Conservation (phyloP, 2,888 invertebrate species). For the Leuctra nigra region DNA sequence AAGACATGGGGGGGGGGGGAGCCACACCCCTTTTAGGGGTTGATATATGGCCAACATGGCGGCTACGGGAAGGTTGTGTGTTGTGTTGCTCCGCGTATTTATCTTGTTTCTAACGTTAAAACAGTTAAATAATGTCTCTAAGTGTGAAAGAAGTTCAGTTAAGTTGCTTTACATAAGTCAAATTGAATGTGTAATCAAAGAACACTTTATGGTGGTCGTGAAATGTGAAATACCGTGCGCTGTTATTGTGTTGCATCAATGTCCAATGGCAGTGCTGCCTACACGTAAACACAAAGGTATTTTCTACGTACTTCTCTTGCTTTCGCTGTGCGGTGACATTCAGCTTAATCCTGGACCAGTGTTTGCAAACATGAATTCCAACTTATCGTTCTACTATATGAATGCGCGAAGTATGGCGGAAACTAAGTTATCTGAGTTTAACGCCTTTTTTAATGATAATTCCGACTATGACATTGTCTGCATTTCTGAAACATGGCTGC, state of each 20-base stretch:
- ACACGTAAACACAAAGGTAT: too few species aligned
- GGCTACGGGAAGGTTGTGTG: neutral
- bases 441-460: neutral
- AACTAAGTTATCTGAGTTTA: neutral
- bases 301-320: neutral
- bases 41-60: too few species aligned
- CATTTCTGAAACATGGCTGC: neutral
- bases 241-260: neutral
- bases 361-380: too few species aligned
- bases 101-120: neutral
- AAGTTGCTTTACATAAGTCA: too few species aligned
- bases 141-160: too few species aligned
- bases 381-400: too few species aligned
- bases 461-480: neutral
- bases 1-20: too few species aligned
- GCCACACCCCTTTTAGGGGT: too few species aligned
- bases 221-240: neutral
- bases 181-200: too few species aligned
- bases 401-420: neutral
- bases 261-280: too few species aligned
- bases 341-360: constrained; percentile 5
- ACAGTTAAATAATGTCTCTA: too few species aligned
- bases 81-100: neutral
- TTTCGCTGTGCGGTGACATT: neutral
- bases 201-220: neutral